Conservation (phyloP, 1,140 invertebrate species). For the Neoseiulus cucumeris region DNA sequence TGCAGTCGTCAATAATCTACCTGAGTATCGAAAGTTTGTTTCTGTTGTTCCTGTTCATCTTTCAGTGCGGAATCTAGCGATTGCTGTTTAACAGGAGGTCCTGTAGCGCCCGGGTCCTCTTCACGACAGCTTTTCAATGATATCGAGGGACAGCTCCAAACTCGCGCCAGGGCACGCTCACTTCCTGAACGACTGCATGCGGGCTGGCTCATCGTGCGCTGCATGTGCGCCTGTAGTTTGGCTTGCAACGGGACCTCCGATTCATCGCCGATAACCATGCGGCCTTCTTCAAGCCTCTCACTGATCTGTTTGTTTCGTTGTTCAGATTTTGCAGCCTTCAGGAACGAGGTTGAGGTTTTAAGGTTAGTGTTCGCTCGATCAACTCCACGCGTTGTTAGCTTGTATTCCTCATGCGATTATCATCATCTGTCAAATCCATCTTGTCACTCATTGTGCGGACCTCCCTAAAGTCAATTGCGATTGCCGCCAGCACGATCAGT, state of each 20-base stretch:
- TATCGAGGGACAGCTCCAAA: slow-evolving; percentile 20
- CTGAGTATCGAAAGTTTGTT: not conserved
- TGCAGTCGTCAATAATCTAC: not conserved
- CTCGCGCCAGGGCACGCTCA: slow-evolving; percentile 16
- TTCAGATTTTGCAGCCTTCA: slow-evolving; percentile 3
- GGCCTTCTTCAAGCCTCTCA: slow-evolving; percentile 8
- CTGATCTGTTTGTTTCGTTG: slow-evolving; percentile 10
- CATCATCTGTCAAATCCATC: too few species aligned
- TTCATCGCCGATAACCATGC: slow-evolving; percentile 10
- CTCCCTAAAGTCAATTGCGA: too few species aligned
- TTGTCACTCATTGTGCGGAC: too few species aligned
- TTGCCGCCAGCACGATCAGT: too few species aligned
- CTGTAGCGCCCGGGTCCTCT: not conserved
- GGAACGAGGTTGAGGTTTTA: not conserved
- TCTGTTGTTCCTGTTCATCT: not conserved
- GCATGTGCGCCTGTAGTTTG: slow-evolving; percentile 3
- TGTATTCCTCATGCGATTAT: too few species aligned
- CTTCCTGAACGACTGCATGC: not conserved
- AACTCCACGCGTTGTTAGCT: too few species aligned
- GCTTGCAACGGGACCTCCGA: not conserved
- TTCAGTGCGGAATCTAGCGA: slow-evolving; percentile 4
- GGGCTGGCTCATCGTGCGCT: slow-evolving; percentile 2
- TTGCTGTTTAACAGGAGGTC: not conserved
- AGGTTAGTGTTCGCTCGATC: too few species aligned
- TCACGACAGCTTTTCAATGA: slow-evolving; percentile 21